Evolutionary conservation across 2,888 invertebrate species (phyloP), one percentile per base, ranked within the genome.

Genomic region (Trissonchulus sp.): DNA sequence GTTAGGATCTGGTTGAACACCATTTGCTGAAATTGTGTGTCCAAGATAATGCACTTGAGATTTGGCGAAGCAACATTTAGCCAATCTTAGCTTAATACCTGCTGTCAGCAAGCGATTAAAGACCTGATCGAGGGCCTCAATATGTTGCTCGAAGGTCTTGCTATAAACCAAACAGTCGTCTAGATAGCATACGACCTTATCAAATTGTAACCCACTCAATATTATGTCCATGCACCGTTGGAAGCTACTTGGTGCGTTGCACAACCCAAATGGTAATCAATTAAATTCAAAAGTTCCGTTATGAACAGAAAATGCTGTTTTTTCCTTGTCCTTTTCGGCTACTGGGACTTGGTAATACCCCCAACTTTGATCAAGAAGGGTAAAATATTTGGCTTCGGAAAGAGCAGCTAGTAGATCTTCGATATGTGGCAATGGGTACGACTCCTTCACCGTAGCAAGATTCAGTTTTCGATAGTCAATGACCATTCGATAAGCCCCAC

Each of bases 251-350:
- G 65, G 65, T 31, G 65, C 8, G 34, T 65, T 65, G 15, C 31
- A 65, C 34, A 65, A 28, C 8, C 65, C 65, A 8, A 65, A 18
- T 65, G 65, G 65, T 18, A 65, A 15, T 28, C 8, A 8, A 15
- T 15, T 15, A 65, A 65, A 65, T 65, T 65, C 31, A 65, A 18
- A 65, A 8, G n/a, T 8, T 15, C 65, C 65, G 30, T 65, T 34
- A 65, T 65, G 65, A 8, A 28, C n/a, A 15, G 30, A 8, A 65
- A 65, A 65, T 15, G 65, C 65, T 34, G 65, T 65, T 28, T 65
- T 65, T 18, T 65, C 65, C 30, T 65, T 65, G 34, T 34, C 34
- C 34, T 65, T 28, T 28, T 34, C 31, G 8, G 30, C 65, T 28
- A 65, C n/a, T 34, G 65, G 65, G 15, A 65, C 34, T 65, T 65